phyloP scores from a whole-genome alignment of 2,113 vertebrate species.

The Anhinga rufa region DNA sequence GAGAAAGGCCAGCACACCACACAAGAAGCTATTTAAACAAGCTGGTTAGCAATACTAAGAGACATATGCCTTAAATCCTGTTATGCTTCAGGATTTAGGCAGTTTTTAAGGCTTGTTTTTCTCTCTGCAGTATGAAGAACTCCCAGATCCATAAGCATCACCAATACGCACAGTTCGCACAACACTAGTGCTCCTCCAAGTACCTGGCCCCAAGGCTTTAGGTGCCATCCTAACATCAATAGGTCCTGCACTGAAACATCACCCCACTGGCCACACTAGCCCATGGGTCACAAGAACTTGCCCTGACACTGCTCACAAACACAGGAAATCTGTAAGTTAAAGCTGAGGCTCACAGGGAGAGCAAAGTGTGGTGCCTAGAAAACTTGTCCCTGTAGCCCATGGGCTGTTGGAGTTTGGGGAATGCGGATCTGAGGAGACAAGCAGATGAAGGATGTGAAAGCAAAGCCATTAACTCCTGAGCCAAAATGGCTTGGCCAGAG shows the following conservation, averaged over 20 bases:
- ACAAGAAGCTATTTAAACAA: background rate
- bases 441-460: background rate
- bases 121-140: background rate
- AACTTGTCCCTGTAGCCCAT: background rate
- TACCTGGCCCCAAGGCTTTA: background rate
- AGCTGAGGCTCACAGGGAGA: background rate
- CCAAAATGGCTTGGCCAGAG: background rate
- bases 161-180: background rate
- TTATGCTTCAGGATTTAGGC: background rate
- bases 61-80: background rate
- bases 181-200: background rate
- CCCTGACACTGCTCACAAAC: background rate
- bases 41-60: background rate
- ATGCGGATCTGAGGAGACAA: background rate
- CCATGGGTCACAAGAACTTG: rapidly evolving
- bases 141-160: background rate
- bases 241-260: background rate
- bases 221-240: background rate
- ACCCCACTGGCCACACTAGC: background rate
- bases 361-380: background rate
- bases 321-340: background rate
- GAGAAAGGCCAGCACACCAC: background rate
- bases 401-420: background rate
- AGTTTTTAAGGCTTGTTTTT: background rate
- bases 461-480: background rate